These are phyloP conservation scores for Octonoba sinensis DNA, from an alignment of 2,888 invertebrate genomes.

Conservation along the genomic window DNA sequence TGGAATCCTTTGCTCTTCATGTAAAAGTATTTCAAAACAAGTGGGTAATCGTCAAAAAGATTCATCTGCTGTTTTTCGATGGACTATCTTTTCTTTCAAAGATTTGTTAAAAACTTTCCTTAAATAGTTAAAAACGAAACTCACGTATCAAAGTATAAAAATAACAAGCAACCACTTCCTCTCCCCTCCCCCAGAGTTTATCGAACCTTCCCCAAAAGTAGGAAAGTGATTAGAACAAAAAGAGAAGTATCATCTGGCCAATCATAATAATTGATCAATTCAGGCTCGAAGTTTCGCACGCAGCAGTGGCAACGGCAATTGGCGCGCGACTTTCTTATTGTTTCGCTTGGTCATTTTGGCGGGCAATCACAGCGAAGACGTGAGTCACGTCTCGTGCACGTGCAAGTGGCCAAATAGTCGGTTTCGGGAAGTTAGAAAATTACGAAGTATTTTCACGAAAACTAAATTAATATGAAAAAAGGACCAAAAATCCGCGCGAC, in stretches of 20 bases:
- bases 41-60: too few species aligned
- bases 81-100: too few species aligned
- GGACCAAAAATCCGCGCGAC: background rate
- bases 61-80: too few species aligned
- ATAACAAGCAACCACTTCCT: too few species aligned
- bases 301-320: constrained; percentile 32
- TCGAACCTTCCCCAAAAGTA: constrained; percentile 27
- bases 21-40: too few species aligned
- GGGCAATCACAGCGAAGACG: constrained; percentile 30
- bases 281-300: constrained; percentile 47
- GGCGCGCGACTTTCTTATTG: constrained; percentile 38
- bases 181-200: constrained; percentile 11
- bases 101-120: too few species aligned
- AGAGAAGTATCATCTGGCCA: constrained; percentile 3
- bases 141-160: too few species aligned
- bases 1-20: too few species aligned
- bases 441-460: constrained; percentile 20
- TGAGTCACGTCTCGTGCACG: constrained; percentile 53
- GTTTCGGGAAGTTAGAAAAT: constrained; percentile 31
- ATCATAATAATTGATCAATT: constrained; percentile 56
- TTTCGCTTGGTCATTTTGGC: constrained; percentile 37
- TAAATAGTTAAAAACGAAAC: too few species aligned
- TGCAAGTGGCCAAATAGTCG: constrained; percentile 39
- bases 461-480: too few species aligned
- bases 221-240: background rate